Conservation (phyloP, 2,888 invertebrate genomes). For the Drepanosiphum platanoidis region DNA sequence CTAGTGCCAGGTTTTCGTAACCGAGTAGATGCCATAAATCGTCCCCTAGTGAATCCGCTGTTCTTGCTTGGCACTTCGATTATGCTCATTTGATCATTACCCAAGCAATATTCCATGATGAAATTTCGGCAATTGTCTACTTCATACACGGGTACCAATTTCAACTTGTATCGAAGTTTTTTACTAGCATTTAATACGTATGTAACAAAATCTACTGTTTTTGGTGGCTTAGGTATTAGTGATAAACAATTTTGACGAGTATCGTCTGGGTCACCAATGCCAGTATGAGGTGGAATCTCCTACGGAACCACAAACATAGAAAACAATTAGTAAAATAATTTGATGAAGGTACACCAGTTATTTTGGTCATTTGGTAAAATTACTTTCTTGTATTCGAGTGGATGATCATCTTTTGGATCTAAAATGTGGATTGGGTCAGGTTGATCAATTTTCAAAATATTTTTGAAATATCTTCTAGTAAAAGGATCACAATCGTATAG, state of each 20-base stretch:
- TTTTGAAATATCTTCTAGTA: slow-evolving; percentile 79
- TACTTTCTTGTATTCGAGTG: slow-evolving; percentile 9
- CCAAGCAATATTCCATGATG: slow-evolving; percentile 79
- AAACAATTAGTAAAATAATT: not conserved
- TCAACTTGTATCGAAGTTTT: slow-evolving; percentile 79
- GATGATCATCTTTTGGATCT: slow-evolving; percentile 51
- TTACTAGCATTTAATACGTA: slow-evolving; percentile 66
- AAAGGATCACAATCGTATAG: slow-evolving; percentile 83
- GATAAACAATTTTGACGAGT: slow-evolving; percentile 78
- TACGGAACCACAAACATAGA: slow-evolving; percentile 64
- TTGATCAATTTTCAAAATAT: slow-evolving; percentile 69
- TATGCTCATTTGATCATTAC: slow-evolving; percentile 80
- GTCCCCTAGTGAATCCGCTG: slow-evolving; percentile 81
- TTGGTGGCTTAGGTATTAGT: slow-evolving; percentile 77
- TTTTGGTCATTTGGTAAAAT: not conserved
- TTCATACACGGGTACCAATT: slow-evolving; percentile 80
- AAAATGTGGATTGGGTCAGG: slow-evolving; percentile 67
- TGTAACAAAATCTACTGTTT: slow-evolving; percentile 66
- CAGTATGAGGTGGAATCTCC: slow-evolving; percentile 75
- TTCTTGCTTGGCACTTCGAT: slow-evolving; percentile 78
- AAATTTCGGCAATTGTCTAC: slow-evolving; percentile 82
- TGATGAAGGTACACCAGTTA: too few species aligned
- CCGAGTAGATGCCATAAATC: slow-evolving; percentile 76
- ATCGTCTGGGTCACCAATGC: slow-evolving; percentile 81
- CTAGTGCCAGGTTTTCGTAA: slow-evolving; percentile 77